Percentiles rank a stretch among this genome's conserved stretches.
These are phyloP conservation scores for Caenorhabditis sp. DNA, from an alignment of 2,888 invertebrate genomes.

Conservation along the genomic window DNA sequence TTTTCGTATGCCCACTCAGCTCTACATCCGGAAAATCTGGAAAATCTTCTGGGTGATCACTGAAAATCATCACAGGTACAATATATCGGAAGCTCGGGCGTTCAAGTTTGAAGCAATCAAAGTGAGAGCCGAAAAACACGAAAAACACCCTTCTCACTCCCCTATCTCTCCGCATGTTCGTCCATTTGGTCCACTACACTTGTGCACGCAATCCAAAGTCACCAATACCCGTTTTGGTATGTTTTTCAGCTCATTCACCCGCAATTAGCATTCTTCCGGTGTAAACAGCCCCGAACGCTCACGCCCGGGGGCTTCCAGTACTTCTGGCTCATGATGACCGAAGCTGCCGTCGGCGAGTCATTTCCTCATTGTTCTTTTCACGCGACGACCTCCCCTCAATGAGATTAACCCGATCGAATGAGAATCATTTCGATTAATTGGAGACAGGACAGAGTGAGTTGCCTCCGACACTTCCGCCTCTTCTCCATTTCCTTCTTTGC, in stretches of 20 bases:
- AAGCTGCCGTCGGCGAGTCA: background rate
- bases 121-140: background rate
- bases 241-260: conserved; percentile 15
- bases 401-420: background rate
- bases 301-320: background rate
- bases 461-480: background rate
- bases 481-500: background rate
- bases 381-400: conserved; percentile 17
- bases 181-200: background rate
- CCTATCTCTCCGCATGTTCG: background rate
- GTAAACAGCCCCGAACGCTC: conserved; percentile 13
- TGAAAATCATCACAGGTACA: too few species aligned
- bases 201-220: conserved; percentile 7
- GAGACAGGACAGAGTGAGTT: conserved; percentile 32
- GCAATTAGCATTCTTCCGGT: conserved; percentile 26
- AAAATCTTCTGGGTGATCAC: too few species aligned
- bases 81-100: too few species aligned
- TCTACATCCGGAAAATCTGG: too few species aligned
- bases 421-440: conserved; percentile 25
- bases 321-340: background rate
- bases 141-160: background rate
- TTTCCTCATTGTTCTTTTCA: conserved; percentile 18
- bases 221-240: conserved; percentile 7
- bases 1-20: too few species aligned
- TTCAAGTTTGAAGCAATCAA: too few species aligned